A percentile compares a stretch with the other conserved stretches of the same genome.
Conservation (phyloP, 2,888 invertebrate genomes). For the Vanessa cardui region DNA sequence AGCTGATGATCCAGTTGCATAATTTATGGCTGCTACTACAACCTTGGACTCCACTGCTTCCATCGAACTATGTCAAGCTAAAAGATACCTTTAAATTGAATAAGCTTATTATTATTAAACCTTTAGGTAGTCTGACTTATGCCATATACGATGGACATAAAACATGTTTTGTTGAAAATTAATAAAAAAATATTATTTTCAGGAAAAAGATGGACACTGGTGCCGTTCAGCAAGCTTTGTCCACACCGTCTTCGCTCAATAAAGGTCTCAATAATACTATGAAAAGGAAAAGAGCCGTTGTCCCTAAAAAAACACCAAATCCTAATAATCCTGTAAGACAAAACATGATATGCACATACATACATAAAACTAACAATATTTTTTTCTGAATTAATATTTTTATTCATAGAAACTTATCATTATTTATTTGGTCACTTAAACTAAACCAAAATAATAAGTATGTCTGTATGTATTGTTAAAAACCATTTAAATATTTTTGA, state of each 20-base stretch:
- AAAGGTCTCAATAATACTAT: slow-evolving; percentile 68
- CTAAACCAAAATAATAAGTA: slow-evolving; percentile 7
- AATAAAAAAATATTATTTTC: slow-evolving; percentile 45
- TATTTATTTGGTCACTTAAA: not conserved
- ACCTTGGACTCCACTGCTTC: no score
- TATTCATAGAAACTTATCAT: not conserved
- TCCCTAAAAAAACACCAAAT: slow-evolving; percentile 73
- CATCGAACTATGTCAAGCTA: no score
- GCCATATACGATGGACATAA: no score
- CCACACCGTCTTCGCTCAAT: slow-evolving; percentile 55
- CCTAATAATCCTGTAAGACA: slow-evolving; percentile 65
- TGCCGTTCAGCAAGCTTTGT: slow-evolving; percentile 59
- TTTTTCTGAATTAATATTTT: slow-evolving; percentile 9
- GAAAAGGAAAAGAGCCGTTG: slow-evolving; percentile 73
- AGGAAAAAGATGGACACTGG: slow-evolving; percentile 81
- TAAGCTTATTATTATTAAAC: no score
- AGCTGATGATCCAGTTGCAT: no score
- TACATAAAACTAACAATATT: slow-evolving; percentile 29
- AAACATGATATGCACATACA: slow-evolving; percentile 42
- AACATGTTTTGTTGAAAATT: slow-evolving; percentile 1
- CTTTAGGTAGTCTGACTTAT: no score
- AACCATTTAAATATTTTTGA: not conserved
- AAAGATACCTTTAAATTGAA: no score
- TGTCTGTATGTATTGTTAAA: slow-evolving; percentile 14
- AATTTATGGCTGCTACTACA: no score